phyloP scores from a whole-genome alignment of 2,113 vertebrate species.

The Mola mola region DNA sequence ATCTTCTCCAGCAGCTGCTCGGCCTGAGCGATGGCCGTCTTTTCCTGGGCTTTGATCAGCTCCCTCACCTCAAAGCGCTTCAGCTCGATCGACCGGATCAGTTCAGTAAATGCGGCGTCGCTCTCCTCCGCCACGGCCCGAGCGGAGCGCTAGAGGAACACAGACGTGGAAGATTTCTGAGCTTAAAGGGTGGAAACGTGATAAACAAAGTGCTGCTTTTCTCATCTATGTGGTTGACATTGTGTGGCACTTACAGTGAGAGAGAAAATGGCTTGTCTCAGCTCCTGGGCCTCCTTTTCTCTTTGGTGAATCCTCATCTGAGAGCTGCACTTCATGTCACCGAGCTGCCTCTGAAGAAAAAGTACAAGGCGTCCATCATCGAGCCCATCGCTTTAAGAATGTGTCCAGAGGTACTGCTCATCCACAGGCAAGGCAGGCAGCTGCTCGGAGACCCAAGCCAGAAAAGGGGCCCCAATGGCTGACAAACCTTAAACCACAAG shows the following conservation, averaged over 20 bases:
- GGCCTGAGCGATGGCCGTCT: slow-evolving; percentile 61
- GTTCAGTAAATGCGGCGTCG: slow-evolving; percentile 75
- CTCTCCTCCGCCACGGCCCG: slow-evolving; percentile 69
- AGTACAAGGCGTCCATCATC: too few species aligned
- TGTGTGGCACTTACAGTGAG: slow-evolving; percentile 67
- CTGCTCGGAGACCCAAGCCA: too few species aligned
- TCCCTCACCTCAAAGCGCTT: slow-evolving; percentile 79
- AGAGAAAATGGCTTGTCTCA: slow-evolving; percentile 74
- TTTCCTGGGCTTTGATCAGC: slow-evolving; percentile 79
- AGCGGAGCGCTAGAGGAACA: slow-evolving; percentile 65
- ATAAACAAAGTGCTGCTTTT: neutral
- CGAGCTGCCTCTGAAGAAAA: slow-evolving; percentile 63
- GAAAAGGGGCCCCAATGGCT: too few species aligned
- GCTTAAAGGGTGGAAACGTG: neutral
- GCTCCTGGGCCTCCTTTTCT: slow-evolving; percentile 75
- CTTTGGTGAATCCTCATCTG: slow-evolving; percentile 70
- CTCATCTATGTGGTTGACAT: neutral
- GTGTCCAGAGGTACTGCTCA: too few species aligned
- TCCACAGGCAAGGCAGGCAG: too few species aligned
- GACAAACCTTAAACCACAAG: too few species aligned
- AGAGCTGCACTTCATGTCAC: slow-evolving; percentile 70
- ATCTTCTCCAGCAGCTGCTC: slow-evolving; percentile 74
- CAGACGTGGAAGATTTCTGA: neutral
- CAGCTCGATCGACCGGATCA: slow-evolving; percentile 76
- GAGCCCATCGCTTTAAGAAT: too few species aligned